Evolutionary conservation across 2,113 vertebrate species (phyloP).

Genomic region (Phocoena phocoena): DNA sequence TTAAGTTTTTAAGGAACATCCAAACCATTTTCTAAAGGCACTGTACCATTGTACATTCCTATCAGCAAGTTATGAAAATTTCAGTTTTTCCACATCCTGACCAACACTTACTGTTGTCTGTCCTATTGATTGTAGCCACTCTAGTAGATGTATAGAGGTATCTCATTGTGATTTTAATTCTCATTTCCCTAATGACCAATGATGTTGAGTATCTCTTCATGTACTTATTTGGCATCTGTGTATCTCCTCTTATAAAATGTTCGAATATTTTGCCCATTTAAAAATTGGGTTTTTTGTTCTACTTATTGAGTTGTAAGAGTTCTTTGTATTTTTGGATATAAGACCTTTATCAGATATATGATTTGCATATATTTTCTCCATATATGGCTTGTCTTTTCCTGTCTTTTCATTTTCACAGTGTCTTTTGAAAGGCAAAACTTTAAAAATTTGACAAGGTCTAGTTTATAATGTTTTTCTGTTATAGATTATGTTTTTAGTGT

Average conservation of each 20-base stretch:
- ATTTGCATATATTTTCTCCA: conserved; percentile 15
- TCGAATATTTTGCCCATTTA: background rate
- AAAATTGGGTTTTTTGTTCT: background rate
- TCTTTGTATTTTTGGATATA: background rate
- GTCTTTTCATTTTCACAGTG: background rate
- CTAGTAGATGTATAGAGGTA: background rate
- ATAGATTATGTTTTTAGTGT: background rate
- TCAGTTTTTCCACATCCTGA: background rate
- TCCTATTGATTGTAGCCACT: background rate
- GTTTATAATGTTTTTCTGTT: background rate
- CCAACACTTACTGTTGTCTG: background rate
- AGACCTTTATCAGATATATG: background rate
- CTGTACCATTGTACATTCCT: background rate
- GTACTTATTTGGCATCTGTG: background rate
- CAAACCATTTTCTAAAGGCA: background rate
- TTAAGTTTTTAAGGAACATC: background rate
- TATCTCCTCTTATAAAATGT: background rate
- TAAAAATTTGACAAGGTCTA: background rate
- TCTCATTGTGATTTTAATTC: background rate
- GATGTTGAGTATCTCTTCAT: background rate
- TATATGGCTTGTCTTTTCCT: background rate
- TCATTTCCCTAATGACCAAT: background rate
- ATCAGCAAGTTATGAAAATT: background rate
- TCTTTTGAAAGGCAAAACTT: background rate
- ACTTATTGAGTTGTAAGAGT: background rate